These are phyloP conservation scores for Nowickia ferox DNA, from an alignment of 2,888 invertebrate genomes.

Conservation along the genomic window DNA sequence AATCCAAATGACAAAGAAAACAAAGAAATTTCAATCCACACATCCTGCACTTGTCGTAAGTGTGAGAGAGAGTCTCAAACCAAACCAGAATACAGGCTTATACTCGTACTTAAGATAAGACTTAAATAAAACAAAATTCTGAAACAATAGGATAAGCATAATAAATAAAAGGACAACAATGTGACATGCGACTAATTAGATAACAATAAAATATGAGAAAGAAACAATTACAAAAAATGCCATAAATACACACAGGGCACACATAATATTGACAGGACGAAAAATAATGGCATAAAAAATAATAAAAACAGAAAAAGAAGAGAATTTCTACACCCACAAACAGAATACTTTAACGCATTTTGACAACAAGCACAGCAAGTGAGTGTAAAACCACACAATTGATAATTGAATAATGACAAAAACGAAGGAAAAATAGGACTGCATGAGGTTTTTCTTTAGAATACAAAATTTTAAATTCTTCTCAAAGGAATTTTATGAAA, in stretches of 20 bases:
- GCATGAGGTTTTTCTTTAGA: constrained; percentile 47
- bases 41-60: constrained; percentile 55
- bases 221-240: constrained; percentile 59
- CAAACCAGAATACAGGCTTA: constrained; percentile 17
- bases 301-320: constrained; percentile 47
- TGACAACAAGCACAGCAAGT: constrained; percentile 71
- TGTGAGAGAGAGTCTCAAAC: constrained; percentile 46
- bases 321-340: constrained; percentile 70
- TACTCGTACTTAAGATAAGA: constrained; percentile 1
- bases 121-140: constrained; percentile 23
- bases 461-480: constrained; percentile 40
- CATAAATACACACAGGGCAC: constrained; percentile 19
- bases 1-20: constrained; percentile 59
- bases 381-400: constrained; percentile 44
- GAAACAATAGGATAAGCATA: constrained; percentile 36
- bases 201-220: constrained; percentile 71
- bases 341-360: constrained; percentile 72
- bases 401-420: constrained; percentile 5
- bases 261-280: constrained; percentile 37
- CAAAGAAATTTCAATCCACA: constrained; percentile 42
- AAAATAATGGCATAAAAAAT: constrained; percentile 25
- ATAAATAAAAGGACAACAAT: constrained; percentile 58
- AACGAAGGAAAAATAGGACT: constrained; percentile 52
- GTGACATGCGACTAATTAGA: constrained; percentile 72
- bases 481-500: constrained; percentile 42